A percentile compares a stretch with the other conserved stretches of the same genome.
Conservation (phyloP, 2,888 invertebrate genomes). For the Drosophila suboccidentalis region DNA sequence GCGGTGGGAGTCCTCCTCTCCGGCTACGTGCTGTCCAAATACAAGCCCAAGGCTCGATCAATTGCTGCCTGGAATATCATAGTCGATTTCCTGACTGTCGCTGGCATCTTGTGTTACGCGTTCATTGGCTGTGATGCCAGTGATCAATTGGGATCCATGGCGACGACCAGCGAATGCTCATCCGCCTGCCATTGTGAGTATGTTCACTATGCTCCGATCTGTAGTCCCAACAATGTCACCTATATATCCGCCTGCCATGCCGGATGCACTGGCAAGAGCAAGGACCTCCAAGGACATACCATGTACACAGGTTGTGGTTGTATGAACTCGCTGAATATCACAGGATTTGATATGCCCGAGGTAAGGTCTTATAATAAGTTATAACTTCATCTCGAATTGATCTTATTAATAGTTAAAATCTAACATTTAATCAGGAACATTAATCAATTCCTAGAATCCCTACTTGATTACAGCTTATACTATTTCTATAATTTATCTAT, state of each 20-base stretch:
- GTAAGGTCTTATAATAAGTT: slow-evolving; percentile 16
- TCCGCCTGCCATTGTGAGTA: slow-evolving; percentile 89
- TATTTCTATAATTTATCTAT: too few species aligned
- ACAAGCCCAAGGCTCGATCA: slow-evolving; percentile 88
- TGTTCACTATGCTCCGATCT: slow-evolving; percentile 90
- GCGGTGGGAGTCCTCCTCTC: slow-evolving; percentile 89
- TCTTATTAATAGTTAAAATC: too few species aligned
- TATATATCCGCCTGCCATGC: slow-evolving; percentile 93
- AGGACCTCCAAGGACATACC: slow-evolving; percentile 47
- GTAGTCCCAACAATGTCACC: slow-evolving; percentile 88
- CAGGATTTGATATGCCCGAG: background rate
- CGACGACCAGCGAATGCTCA: slow-evolving; percentile 86
- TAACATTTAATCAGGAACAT: too few species aligned
- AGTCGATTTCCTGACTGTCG: slow-evolving; percentile 88
- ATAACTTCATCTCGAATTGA: too few species aligned
- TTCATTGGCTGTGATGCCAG: slow-evolving; percentile 89
- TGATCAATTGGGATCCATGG: slow-evolving; percentile 80
- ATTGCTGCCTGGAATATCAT: slow-evolving; percentile 89
- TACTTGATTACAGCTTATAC: too few species aligned
- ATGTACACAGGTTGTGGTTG: slow-evolving; percentile 62
- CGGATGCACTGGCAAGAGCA: slow-evolving; percentile 87
- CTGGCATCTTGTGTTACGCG: slow-evolving; percentile 88
- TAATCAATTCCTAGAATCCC: too few species aligned
- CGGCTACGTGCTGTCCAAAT: slow-evolving; percentile 88
- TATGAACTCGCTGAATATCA: slow-evolving; percentile 25